Evolutionary conservation across 1,140 invertebrate genomes (phyloP), one percentile per base, ranked within the genome.

Genomic region (Cydia fagiglandana): DNA sequence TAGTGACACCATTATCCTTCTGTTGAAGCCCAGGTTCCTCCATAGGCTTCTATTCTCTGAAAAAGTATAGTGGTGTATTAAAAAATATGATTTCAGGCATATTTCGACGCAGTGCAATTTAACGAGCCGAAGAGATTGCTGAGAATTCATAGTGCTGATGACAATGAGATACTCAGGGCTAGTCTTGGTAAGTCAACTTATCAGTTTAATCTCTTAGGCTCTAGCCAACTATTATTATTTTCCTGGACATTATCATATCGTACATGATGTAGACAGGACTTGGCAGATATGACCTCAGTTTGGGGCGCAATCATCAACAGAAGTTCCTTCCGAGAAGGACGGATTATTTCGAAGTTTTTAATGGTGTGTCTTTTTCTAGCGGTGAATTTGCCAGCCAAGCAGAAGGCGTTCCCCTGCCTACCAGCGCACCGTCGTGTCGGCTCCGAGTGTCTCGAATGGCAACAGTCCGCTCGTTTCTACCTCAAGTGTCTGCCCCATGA

Each of bases 21-120:
- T n/a, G n/a, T n/a, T n/a, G n/a, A n/a, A n/a, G n/a, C n/a, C n/a
- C n/a, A n/a, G n/a, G n/a, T n/a, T n/a, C n/a, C n/a, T n/a, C n/a
- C n/a, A n/a, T n/a, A n/a, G n/a, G n/a, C n/a, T n/a, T n/a, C n/a
- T n/a, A n/a, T n/a, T n/a, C n/a, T n/a, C n/a, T n/a, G n/a, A n/a
- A n/a, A n/a, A 28, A 28, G 3, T 28, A 28, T 30, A 30, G 30
- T 30, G 30, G 30, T 30, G 30, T 30, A 30, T 4, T 30, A 30
- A 30, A 30, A 30, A 30, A 2, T 30, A 30, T 47, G 6, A n/a
- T 50, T 50, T 15, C 53, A 56, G 83, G 96, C 96, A 0, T 97
- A 97, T 88, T 98, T 97, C 85, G 95, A 97, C 50, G 95, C 95
- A 84, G 96, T 97, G 56, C 96, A 97, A 84, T 97, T 98, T 91